Conservation (phyloP, 2,113 vertebrate species). For the Oryzias curvinotus region DNA sequence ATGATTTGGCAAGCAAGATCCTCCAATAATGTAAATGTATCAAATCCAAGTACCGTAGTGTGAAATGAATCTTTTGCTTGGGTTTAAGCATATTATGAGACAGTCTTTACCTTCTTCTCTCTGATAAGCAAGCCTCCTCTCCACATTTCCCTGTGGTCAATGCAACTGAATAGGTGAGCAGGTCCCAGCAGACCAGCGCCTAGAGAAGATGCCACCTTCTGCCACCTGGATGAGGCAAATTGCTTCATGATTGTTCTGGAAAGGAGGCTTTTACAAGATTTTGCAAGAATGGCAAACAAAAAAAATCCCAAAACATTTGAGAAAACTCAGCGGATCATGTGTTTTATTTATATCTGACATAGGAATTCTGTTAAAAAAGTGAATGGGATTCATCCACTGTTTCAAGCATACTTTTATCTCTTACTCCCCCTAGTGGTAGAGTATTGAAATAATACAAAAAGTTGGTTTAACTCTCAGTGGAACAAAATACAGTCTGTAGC, state of each 20-base stretch:
- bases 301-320: too few species aligned
- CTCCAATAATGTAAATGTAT: too few species aligned
- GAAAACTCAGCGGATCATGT: not conserved
- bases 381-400: not conserved
- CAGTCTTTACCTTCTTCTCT: slow-evolving; percentile 64
- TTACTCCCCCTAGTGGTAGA: slow-evolving; percentile 54
- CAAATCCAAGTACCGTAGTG: too few species aligned
- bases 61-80: too few species aligned
- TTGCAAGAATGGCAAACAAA: too few species aligned
- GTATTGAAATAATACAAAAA: not conserved
- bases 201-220: slow-evolving; percentile 56
- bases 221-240: slow-evolving; percentile 52
- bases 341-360: not conserved
- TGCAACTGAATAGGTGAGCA: slow-evolving; percentile 29
- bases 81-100: too few species aligned
- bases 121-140: slow-evolving; percentile 64
- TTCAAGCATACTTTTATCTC: slow-evolving; percentile 16
- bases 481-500: too few species aligned
- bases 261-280: too few species aligned
- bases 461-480: not conserved
- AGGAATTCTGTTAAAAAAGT: not conserved
- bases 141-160: slow-evolving; percentile 57
- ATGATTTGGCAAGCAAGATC: too few species aligned
- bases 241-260: not conserved
- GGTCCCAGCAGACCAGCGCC: slow-evolving; percentile 41